phyloP scores from a whole-genome alignment of 1,140 invertebrate species.

The Bombus huntii region DNA sequence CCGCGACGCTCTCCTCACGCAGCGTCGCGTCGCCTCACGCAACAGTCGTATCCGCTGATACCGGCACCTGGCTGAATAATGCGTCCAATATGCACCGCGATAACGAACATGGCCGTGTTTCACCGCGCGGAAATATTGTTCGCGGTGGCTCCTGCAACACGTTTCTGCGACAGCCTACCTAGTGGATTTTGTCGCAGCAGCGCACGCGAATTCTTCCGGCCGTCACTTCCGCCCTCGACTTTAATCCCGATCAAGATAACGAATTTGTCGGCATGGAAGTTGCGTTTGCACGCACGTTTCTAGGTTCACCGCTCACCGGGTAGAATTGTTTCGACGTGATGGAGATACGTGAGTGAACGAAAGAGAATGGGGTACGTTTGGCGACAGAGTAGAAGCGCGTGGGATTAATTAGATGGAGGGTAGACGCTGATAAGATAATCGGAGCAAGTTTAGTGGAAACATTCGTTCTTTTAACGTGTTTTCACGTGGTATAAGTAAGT shows the following conservation, averaged over 20 bases:
- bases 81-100: slow-evolving; percentile 48
- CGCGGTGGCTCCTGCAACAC: slow-evolving; percentile 22
- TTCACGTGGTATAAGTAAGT: neutral
- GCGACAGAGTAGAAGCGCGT: no score
- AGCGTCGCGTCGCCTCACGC: slow-evolving; percentile 28
- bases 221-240: neutral
- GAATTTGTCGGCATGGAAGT: neutral
- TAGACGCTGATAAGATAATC: neutral
- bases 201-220: slow-evolving; percentile 46
- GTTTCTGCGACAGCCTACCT: slow-evolving; percentile 12
- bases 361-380: neutral
- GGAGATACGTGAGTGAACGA: neutral
- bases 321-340: neutral
- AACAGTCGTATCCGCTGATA: slow-evolving; percentile 31
- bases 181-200: slow-evolving; percentile 23
- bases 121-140: slow-evolving; percentile 36
- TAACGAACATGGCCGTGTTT: slow-evolving; percentile 40
- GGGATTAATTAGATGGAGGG: slow-evolving; percentile 3
- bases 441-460: neutral
- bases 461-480: neutral
- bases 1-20: slow-evolving; percentile 41
- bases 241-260: slow-evolving; percentile 37
- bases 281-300: slow-evolving; percentile 15
- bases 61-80: slow-evolving; percentile 35
- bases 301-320: no score